These are phyloP conservation scores for Aurelia sp. DNA, from an alignment of 30 jellyfish, hydroid and myxozoan species.

Conservation along the genomic window DNA sequence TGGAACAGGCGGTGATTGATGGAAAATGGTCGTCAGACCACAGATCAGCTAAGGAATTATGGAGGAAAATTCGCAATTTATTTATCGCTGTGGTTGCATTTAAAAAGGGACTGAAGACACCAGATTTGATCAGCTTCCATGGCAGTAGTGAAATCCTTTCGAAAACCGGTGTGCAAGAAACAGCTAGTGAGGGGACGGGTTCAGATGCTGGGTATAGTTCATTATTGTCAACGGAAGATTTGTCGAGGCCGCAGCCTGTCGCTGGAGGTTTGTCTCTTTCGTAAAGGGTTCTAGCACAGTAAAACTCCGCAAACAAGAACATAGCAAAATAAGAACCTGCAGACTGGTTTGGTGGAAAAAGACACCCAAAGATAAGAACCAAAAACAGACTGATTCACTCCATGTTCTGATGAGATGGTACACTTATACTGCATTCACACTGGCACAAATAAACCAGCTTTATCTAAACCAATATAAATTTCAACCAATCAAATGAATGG, in stretches of 20 bases:
- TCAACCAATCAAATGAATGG: too few relatives aligned
- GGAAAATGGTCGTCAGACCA: conserved; percentile 91
- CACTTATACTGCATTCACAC: too few relatives aligned
- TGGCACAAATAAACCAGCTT: too few relatives aligned
- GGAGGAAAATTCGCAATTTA: conserved; percentile 77
- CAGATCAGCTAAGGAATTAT: conserved; percentile 70
- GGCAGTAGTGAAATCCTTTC: conserved; percentile 34
- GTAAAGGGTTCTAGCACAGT: too few relatives aligned
- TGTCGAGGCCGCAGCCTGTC: conserved; percentile 86
- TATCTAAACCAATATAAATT: too few relatives aligned
- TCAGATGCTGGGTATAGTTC: conserved; percentile 95
- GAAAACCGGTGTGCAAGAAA: conserved; percentile 38
- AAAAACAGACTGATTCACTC: too few relatives aligned
- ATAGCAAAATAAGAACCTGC: too few relatives aligned
- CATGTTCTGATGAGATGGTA: too few relatives aligned
- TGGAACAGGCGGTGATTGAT: conserved; percentile 88
- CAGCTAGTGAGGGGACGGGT: conserved; percentile 88
- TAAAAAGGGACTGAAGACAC: conserved; percentile 59
- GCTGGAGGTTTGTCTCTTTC: conserved; percentile 55
- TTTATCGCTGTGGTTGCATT: conserved; percentile 71
- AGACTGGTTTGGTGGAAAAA: too few relatives aligned
- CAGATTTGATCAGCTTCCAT: conserved; percentile 61
- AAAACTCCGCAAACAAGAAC: too few relatives aligned
- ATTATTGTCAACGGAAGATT: conserved; percentile 85
- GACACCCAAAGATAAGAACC: too few relatives aligned